These are phyloP conservation scores for Channa argus DNA, from an alignment of 2,113 vertebrate species.

Conservation along the genomic window DNA sequence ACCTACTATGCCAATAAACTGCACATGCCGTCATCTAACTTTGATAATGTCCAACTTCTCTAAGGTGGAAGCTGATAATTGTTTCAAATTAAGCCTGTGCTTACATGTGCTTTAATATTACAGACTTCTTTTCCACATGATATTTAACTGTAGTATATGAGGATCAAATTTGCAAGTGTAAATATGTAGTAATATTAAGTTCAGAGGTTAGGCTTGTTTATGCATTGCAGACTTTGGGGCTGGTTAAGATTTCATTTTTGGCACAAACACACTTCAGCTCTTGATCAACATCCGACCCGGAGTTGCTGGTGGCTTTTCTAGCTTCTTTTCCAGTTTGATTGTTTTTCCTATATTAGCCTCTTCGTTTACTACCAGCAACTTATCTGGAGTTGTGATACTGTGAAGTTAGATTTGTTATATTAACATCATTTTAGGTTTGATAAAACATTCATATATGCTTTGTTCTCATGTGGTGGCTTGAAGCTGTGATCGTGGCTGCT, in stretches of 20 bases:
- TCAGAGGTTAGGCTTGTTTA: not conserved
- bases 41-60: not conserved
- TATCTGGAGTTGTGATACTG: slow-evolving; percentile 61
- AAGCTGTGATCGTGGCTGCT: slow-evolving; percentile 8
- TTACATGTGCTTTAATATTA: slow-evolving; percentile 5
- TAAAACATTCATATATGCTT: not conserved
- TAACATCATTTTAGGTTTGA: not conserved
- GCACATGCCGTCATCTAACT: not conserved
- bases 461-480: slow-evolving; percentile 27
- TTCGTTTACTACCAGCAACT: slow-evolving; percentile 34
- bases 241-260: not conserved
- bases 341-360: slow-evolving; percentile 10
- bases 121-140: not conserved
- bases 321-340: not conserved
- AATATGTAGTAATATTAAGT: not conserved
- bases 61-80: not conserved
- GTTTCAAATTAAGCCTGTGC: not conserved
- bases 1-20: not conserved
- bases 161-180: not conserved
- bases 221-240: not conserved
- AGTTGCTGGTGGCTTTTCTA: not conserved
- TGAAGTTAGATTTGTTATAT: slow-evolving; percentile 54
- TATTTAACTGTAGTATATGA: not conserved
- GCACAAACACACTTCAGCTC: slow-evolving; percentile 3
- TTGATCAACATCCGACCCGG: not conserved